Evolutionary conservation across 2,888 invertebrate species (phyloP).

Genomic region (Beris chalybata): DNA sequence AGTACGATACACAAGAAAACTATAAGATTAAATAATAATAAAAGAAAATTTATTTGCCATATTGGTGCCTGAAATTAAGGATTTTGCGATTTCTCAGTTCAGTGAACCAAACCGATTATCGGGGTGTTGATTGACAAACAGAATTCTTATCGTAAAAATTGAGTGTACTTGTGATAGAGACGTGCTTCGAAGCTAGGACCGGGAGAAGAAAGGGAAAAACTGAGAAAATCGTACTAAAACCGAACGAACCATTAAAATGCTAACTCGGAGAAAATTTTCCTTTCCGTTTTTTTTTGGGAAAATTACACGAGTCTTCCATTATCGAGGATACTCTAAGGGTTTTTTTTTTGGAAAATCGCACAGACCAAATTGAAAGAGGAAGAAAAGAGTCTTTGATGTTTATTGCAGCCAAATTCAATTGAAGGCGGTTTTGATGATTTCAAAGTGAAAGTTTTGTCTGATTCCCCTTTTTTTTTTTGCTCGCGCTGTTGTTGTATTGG

Average conservation of each 20-base stretch:
- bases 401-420: slow-evolving; percentile 21
- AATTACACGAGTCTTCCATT: slow-evolving; percentile 30
- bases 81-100: slow-evolving; percentile 13
- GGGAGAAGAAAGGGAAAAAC: too few relatives aligned
- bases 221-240: slow-evolving; percentile 11
- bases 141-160: not conserved
- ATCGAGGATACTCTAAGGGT: slow-evolving; percentile 1
- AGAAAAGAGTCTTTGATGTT: slow-evolving; percentile 22
- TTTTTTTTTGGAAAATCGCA: not conserved
- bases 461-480: slow-evolving; percentile 3
- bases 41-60: slow-evolving; percentile 4
- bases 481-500: too few relatives aligned
- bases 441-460: slow-evolving; percentile 3
- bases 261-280: slow-evolving; percentile 20
- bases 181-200: not conserved
- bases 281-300: slow-evolving; percentile 16
- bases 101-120: slow-evolving; percentile 15
- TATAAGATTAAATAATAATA: too few relatives aligned
- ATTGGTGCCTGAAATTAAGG: slow-evolving; percentile 13
- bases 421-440: slow-evolving; percentile 10
- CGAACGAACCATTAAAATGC: slow-evolving; percentile 23
- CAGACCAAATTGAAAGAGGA: slow-evolving; percentile 9
- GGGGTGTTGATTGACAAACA: slow-evolving; percentile 20
- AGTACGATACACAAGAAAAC: too few relatives aligned
- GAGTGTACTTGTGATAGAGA: not conserved